phyloP scores from a whole-genome alignment of 1,140 invertebrate species.

The Pachypeltis micranthus region DNA sequence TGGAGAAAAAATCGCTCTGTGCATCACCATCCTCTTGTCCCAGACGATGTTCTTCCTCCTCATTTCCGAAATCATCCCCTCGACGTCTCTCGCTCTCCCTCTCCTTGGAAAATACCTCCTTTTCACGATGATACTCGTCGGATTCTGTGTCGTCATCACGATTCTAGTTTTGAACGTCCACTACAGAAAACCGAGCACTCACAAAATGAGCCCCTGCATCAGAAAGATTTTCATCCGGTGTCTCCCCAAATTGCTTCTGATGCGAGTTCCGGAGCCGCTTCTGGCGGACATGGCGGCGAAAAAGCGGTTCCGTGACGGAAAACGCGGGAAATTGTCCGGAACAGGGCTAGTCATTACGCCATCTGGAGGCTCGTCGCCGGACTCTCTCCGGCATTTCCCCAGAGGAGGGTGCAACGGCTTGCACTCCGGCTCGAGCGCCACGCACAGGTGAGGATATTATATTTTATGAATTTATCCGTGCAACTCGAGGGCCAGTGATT shows the following conservation, averaged over 20 bases:
- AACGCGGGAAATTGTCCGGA: slow-evolving; percentile 53
- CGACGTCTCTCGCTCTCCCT: slow-evolving; percentile 91
- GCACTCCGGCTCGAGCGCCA: slow-evolving; percentile 37
- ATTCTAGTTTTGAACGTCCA: slow-evolving; percentile 98
- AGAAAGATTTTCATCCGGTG: slow-evolving; percentile 74
- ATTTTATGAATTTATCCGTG: too few species aligned
- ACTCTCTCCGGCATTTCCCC: slow-evolving; percentile 49
- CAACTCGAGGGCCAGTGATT: too few species aligned
- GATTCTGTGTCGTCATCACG: slow-evolving; percentile 89
- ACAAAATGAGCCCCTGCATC: slow-evolving; percentile 90
- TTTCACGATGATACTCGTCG: slow-evolving; percentile 97
- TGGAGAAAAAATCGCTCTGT: slow-evolving; percentile 95
- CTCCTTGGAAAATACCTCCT: slow-evolving; percentile 95
- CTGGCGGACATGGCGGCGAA: slow-evolving; percentile 63
- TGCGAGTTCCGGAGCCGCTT: slow-evolving; percentile 73
- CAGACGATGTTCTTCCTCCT: slow-evolving; percentile 99
- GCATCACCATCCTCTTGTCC: slow-evolving; percentile 95
- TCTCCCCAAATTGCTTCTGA: slow-evolving; percentile 68
- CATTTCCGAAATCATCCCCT: slow-evolving; percentile 96
- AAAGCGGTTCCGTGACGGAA: slow-evolving; percentile 46
- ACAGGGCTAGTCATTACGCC: slow-evolving; percentile 36
- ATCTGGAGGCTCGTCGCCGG: slow-evolving; percentile 58
- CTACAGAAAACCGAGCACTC: slow-evolving; percentile 95
- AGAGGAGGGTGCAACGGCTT: slow-evolving; percentile 56
- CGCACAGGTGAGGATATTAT: slow-evolving; percentile 42